Percentiles rank a stretch among this genome's conserved stretches.
Evolutionary conservation across 2,888 invertebrate genomes (phyloP).

Genomic region (Druceiella hillmani): DNA sequence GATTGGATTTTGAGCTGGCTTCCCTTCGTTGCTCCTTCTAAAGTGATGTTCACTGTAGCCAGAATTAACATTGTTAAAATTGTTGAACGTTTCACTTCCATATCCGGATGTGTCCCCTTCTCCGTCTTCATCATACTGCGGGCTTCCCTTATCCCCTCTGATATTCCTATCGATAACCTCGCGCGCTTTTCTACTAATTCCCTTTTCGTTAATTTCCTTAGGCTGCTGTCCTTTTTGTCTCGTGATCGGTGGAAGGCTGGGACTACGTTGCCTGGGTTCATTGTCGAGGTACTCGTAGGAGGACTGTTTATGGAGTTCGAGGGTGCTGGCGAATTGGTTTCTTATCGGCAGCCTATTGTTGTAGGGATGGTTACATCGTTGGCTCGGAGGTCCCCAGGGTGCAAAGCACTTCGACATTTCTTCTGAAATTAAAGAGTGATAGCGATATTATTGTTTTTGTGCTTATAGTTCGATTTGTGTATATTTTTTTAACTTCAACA

Average conservation of each 20-base stretch:
- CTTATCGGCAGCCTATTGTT: slow-evolving; percentile 40
- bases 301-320: slow-evolving; percentile 42
- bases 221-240: slow-evolving; percentile 35
- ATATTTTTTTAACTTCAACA: too few relatives aligned
- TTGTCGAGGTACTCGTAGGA: slow-evolving; percentile 42
- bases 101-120: slow-evolving; percentile 81
- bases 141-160: slow-evolving; percentile 42
- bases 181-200: slow-evolving; percentile 30
- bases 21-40: slow-evolving; percentile 30
- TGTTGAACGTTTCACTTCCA: slow-evolving; percentile 69
- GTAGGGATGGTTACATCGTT: too few relatives aligned
- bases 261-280: slow-evolving; percentile 51
- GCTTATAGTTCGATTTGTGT: too few relatives aligned
- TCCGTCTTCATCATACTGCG: slow-evolving; percentile 49
- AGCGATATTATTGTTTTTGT: too few relatives aligned
- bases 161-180: slow-evolving; percentile 37
- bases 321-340: slow-evolving; percentile 46
- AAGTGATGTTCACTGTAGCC: slow-evolving; percentile 27
- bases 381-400: slow-evolving; percentile 64
- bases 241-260: slow-evolving; percentile 64
- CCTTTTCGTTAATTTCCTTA: slow-evolving; percentile 36
- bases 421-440: slow-evolving; percentile 51
- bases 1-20: slow-evolving; percentile 32
- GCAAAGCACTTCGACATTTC: slow-evolving; percentile 74
- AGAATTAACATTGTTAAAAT: slow-evolving; percentile 33